phyloP scores from a whole-genome alignment of 2,113 vertebrate genomes.

The Eulemur rufifrons region DNA sequence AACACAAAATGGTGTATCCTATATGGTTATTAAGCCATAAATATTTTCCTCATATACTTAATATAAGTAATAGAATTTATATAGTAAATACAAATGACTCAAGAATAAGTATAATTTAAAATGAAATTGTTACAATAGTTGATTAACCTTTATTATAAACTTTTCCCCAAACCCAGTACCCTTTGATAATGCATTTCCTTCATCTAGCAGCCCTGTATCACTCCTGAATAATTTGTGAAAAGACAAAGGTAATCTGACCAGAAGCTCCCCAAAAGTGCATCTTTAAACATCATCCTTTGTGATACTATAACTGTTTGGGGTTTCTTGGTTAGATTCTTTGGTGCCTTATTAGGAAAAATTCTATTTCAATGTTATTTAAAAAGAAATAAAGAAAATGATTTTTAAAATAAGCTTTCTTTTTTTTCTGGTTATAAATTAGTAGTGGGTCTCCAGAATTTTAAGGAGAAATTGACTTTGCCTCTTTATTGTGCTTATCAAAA shows the following conservation, averaged over 20 bases:
- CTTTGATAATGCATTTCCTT: background rate
- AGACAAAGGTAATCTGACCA: background rate
- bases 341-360: background rate
- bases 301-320: background rate
- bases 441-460: conserved; percentile 39
- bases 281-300: background rate
- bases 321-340: background rate
- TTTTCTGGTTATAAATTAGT: background rate
- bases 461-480: conserved; percentile 23
- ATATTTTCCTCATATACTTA: conserved; percentile 4
- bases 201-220: background rate
- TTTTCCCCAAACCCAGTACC: background rate
- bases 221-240: background rate
- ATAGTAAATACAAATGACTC: background rate
- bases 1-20: background rate
- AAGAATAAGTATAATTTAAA: conserved; percentile 39
- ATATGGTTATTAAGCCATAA: background rate
- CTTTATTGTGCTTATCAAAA: background rate
- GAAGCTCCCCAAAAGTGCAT: background rate
- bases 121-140: background rate
- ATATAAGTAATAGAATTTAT: background rate
- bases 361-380: conserved; percentile 31
- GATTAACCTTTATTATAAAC: background rate
- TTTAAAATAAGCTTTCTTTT: background rate
- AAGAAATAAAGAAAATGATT: background rate